Evolutionary conservation across 2,888 invertebrate species (phyloP).

Genomic region (Drosophila borborema): DNA sequence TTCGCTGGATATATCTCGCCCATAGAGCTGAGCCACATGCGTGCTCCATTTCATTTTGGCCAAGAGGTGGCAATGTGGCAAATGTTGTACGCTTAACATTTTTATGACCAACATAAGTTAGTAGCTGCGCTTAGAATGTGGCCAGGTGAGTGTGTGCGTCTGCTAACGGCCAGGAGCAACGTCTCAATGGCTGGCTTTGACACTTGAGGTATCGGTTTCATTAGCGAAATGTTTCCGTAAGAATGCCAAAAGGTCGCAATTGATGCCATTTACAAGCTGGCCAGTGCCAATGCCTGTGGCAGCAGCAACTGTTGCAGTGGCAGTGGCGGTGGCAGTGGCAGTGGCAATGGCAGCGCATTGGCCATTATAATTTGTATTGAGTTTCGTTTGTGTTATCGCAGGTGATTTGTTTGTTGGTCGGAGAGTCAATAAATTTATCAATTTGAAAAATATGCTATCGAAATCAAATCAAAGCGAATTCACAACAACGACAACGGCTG

Average conservation of each 20-base stretch:
- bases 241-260: conserved; percentile 79
- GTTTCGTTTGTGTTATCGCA: conserved; percentile 64
- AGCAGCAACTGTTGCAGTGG: conserved; percentile 25
- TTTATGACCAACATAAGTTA: conserved; percentile 70
- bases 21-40: conserved; percentile 63
- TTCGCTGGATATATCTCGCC: conserved; percentile 43
- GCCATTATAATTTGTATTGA: conserved; percentile 74
- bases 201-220: conserved; percentile 79
- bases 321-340: conserved; percentile 26
- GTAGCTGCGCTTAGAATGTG: conserved; percentile 61
- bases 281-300: conserved; percentile 21
- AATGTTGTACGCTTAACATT: conserved; percentile 76
- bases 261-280: conserved; percentile 74
- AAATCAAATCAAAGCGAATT: conserved; percentile 71
- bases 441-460: conserved; percentile 75
- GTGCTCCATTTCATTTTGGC: conserved; percentile 69
- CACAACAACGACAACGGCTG: conserved; percentile 12
- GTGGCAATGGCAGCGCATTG: conserved; percentile 26
- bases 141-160: conserved; percentile 42
- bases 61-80: conserved; percentile 78
- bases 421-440: conserved; percentile 74
- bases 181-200: conserved; percentile 49
- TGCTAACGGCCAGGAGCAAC: conserved; percentile 42
- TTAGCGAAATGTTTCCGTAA: conserved; percentile 79
- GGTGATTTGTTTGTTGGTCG: conserved; percentile 64